These are phyloP conservation scores for Zapornia atra DNA, from an alignment of 2,113 vertebrate genomes.

Conservation along the genomic window DNA sequence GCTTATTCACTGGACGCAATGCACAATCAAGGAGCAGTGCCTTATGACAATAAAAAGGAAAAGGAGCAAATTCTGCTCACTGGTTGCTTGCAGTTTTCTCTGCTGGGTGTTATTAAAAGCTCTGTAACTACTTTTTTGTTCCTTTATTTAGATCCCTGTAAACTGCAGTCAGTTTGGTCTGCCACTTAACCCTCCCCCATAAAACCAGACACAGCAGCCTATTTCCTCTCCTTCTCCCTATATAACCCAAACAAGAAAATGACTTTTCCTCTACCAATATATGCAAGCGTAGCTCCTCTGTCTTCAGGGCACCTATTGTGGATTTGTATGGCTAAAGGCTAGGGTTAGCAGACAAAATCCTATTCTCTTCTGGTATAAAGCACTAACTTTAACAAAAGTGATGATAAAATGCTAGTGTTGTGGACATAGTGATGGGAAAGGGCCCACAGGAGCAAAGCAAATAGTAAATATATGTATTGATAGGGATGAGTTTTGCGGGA, in stretches of 20 bases:
- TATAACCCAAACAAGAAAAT: slow-evolving; percentile 25
- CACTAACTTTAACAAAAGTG: neutral
- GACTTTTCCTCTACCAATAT: neutral
- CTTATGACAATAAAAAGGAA: neutral
- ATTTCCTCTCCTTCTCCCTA: neutral
- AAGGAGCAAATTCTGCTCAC: neutral
- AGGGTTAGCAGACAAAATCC: neutral
- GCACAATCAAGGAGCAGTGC: neutral
- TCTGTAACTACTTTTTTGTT: neutral
- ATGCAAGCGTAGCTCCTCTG: neutral
- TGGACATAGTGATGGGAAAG: neutral
- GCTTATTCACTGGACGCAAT: slow-evolving; percentile 15
- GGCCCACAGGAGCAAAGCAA: neutral
- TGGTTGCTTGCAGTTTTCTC: neutral
- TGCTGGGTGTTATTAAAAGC: neutral
- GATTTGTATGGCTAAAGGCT: neutral
- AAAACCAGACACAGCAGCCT: slow-evolving; percentile 4
- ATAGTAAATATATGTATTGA: neutral
- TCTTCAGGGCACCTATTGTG: neutral
- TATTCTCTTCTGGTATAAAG: neutral
- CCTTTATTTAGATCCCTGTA: slow-evolving; percentile 11
- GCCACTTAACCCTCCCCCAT: neutral
- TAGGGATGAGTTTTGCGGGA: neutral
- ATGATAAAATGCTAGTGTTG: neutral
- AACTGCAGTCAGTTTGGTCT: slow-evolving; percentile 15